Evolutionary conservation across 2,888 invertebrate genomes (phyloP), one percentile per base, ranked within the genome.

Genomic region (Sisyra terminalis): DNA sequence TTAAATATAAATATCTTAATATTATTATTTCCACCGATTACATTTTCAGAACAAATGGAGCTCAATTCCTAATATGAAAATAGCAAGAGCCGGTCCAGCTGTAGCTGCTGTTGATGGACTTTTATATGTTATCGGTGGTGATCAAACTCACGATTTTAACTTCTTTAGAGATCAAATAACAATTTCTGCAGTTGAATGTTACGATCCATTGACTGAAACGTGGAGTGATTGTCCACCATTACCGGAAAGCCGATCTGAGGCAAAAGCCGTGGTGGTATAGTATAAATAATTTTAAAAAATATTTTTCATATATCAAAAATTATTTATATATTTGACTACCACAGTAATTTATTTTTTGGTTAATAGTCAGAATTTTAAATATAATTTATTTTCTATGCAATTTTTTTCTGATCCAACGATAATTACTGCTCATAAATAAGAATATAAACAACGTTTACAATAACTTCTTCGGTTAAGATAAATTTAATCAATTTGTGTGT

Each of bases 131-230:
- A 85, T 86, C 51, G 89, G 89, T 41, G 89, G 89, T 31, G 82
- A 85, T 65, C 80, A 83, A 49, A 82, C 80, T 46, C 77, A 79
- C 55, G 81, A 78, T 55, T 78, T 78, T 48, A 74, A 78, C 58
- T 88, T 88, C 64, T 88, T 86, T 66, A 74, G 86, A 51, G 85
- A 84, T 40, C 83, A 86, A 59, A 78, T 83, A 51, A 83, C 89
- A 34, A 78, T 90, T 48, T 75, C 82, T 50, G 75, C 78, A 41
- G 85, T 87, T 10, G 89, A 92, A 63, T 71, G 82, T 51, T 92
- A 82, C 64, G 83, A 88, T 64, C 88, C 89, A 8, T 64, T 75
- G 44, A 73, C 70, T 10, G 77, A 81, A 61, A 64, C 66, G 41
- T 93, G 93, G 92, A 71, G 73, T 49, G 70, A 78, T 52, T 81